Percentiles rank a stretch among this genome's conserved stretches.
These are phyloP conservation scores for Pimephales promelas DNA, from an alignment of 2,113 vertebrate species.

Conservation along the genomic window DNA sequence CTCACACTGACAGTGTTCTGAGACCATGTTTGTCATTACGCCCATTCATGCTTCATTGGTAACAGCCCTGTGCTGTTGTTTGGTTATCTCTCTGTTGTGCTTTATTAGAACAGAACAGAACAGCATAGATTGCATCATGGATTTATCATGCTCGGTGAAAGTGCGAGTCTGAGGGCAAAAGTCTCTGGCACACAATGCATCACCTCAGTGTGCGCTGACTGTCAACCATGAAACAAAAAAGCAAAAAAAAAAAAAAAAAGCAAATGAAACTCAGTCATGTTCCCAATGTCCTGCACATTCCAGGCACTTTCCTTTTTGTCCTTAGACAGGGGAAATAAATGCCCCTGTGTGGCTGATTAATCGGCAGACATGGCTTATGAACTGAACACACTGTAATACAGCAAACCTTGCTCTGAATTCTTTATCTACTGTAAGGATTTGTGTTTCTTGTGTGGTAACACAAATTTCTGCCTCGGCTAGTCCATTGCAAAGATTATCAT, in stretches of 20 bases:
- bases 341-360: not conserved
- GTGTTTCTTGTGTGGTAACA: not conserved
- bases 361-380: not conserved
- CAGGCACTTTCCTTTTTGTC: not conserved
- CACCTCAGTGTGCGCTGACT: not conserved
- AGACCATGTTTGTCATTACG: not conserved
- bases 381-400: not conserved
- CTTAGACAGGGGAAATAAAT: not conserved
- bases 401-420: slow-evolving; percentile 9
- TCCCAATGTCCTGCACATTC: not conserved
- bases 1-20: not conserved
- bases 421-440: slow-evolving; percentile 9
- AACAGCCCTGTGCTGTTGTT: not conserved
- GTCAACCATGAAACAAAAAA: not conserved
- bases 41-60: not conserved
- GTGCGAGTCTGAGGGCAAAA: slow-evolving; percentile 20
- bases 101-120: slow-evolving; percentile 13
- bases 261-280: slow-evolving; percentile 5
- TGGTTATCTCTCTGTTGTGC: not conserved
- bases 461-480: not conserved
- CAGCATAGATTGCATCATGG: slow-evolving; percentile 19
- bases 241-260: slow-evolving; percentile 7
- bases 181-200: slow-evolving; percentile 5
- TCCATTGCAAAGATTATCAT: not conserved
- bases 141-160: slow-evolving; percentile 35